Percentiles rank a stretch among this genome's conserved stretches.
phyloP scores from a whole-genome alignment of 1,140 invertebrate species.

The Bombus superbus region DNA sequence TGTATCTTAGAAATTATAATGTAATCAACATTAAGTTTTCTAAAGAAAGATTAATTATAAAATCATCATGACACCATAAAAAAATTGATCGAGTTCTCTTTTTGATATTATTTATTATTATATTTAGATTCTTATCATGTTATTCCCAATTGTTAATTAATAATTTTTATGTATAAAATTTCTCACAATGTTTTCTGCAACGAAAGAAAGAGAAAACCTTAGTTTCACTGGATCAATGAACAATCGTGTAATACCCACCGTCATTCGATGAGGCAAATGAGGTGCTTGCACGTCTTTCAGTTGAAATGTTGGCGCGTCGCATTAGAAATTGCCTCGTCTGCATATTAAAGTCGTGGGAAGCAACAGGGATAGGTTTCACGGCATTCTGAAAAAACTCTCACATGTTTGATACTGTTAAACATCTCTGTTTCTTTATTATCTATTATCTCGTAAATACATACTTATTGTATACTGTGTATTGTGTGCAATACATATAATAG shows the following conservation, averaged over 20 bases:
- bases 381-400: slow-evolving; percentile 21
- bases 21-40: not conserved
- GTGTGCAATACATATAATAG: not conserved
- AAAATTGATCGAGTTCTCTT: not conserved
- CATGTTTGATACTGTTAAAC: not conserved
- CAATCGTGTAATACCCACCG: slow-evolving; percentile 15
- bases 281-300: slow-evolving; percentile 40
- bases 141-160: not conserved
- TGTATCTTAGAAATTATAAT: not conserved
- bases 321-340: slow-evolving; percentile 53
- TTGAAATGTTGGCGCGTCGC: slow-evolving; percentile 50
- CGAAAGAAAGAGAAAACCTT: not conserved
- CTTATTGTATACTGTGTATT: not conserved
- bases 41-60: not conserved
- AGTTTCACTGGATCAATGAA: not conserved
- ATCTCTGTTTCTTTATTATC: not conserved
- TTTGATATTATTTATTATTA: not conserved
- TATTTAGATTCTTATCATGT: not conserved
- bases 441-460: not conserved
- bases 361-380: slow-evolving; percentile 39
- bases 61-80: not conserved
- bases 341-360: slow-evolving; percentile 59
- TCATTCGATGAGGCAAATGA: slow-evolving; percentile 8
- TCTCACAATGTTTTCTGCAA: not conserved
- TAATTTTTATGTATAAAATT: not conserved